Conservation (phyloP, 2,113 vertebrate genomes). For the Semnornis frantzii region DNA sequence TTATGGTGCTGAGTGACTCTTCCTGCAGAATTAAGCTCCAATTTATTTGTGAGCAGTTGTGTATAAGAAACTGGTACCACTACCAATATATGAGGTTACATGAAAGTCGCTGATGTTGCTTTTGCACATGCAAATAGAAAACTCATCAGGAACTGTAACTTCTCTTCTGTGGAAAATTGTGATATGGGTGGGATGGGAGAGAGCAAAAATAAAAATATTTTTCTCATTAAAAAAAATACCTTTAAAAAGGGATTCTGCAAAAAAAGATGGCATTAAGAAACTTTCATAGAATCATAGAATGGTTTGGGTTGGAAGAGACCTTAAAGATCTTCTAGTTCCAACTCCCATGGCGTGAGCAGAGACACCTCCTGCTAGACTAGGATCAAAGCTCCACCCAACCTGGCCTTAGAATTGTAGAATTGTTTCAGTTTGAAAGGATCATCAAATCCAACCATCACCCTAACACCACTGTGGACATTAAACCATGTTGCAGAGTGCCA, state of each 20-base stretch:
- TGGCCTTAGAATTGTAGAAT: too few relatives aligned
- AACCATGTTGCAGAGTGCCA: too few relatives aligned
- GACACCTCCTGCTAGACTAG: too few relatives aligned
- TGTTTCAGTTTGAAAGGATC: too few relatives aligned
- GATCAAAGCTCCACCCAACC: too few relatives aligned
- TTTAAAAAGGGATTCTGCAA: not conserved
- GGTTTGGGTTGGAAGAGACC: too few relatives aligned
- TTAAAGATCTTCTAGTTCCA: too few relatives aligned
- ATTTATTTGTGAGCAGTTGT: not conserved
- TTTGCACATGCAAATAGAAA: not conserved
- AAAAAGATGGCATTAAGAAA: not conserved
- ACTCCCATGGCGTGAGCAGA: too few relatives aligned
- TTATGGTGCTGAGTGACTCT: not conserved
- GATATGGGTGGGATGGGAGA: not conserved
- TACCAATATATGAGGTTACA: not conserved
- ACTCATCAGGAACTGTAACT: not conserved
- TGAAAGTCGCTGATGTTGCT: not conserved
- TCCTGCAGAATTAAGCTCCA: not conserved
- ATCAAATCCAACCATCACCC: too few relatives aligned
- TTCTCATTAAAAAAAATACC: not conserved
- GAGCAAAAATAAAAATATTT: not conserved
- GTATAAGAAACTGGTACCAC: not conserved
- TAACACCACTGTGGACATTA: too few relatives aligned
- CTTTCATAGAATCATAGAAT: not conserved
- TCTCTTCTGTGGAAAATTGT: not conserved